Evolutionary conservation across 1,140 invertebrate genomes (phyloP).

Genomic region (Cyclina sinensis): DNA sequence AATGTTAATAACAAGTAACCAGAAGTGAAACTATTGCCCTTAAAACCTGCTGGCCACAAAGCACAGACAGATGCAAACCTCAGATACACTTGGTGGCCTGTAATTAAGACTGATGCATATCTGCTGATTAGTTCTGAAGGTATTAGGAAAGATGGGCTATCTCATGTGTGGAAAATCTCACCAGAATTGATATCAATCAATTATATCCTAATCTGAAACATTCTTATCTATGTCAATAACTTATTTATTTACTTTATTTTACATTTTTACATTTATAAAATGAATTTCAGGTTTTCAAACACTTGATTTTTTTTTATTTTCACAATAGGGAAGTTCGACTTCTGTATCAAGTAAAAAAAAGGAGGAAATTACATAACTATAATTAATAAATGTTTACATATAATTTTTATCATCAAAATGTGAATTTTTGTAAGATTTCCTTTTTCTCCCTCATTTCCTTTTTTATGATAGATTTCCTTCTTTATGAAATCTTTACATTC

Average conservation of each 20-base stretch:
- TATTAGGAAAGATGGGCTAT: slow-evolving; percentile 3
- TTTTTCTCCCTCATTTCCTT: not conserved
- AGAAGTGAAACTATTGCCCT: not conserved
- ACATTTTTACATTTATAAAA: no score
- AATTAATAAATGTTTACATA: no score
- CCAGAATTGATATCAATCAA: slow-evolving; percentile 23
- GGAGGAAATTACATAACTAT: no score
- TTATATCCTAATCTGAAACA: not conserved
- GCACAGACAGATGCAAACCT: not conserved
- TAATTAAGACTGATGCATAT: slow-evolving; percentile 18
- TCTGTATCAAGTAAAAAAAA: no score
- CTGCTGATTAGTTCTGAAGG: not conserved
- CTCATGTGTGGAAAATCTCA: slow-evolving; percentile 46
- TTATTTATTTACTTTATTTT: no score
- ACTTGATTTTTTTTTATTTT: no score
- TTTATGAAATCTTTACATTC: not conserved
- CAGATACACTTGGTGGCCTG: slow-evolving; percentile 7
- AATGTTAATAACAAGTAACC: not conserved
- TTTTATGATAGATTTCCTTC: not conserved
- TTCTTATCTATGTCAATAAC: no score
- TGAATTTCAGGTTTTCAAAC: no score
- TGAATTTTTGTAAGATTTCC: no score
- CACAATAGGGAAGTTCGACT: no score
- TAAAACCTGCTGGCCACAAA: not conserved
- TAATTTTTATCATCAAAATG: not conserved